Conservation (phyloP, 2,888 invertebrate species). For the Miltochrista miniata region DNA sequence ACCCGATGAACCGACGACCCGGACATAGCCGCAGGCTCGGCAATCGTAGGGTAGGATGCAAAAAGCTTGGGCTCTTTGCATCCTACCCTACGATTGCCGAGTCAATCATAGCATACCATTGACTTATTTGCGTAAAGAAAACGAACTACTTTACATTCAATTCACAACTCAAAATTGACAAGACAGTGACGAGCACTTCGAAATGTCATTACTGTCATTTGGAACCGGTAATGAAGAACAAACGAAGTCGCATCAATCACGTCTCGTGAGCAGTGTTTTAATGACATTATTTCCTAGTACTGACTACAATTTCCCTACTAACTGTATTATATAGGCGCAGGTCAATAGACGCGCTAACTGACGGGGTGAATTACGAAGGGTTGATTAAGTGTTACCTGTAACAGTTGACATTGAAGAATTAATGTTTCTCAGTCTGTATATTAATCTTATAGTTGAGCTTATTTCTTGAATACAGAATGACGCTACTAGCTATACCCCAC, state of each 20-base stretch:
- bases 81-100: too few species aligned
- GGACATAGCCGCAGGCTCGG: too few species aligned
- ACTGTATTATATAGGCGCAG: constrained; percentile 45
- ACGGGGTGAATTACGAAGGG: constrained; percentile 35
- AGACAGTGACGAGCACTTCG: not conserved
- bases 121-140: too few species aligned
- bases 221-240: constrained; percentile 46
- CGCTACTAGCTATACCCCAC: too few species aligned
- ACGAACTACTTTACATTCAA: not conserved
- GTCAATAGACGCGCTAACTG: constrained; percentile 23
- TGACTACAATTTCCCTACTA: constrained; percentile 43
- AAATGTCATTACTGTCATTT: constrained; percentile 37
- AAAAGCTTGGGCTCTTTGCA: too few species aligned
- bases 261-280: constrained; percentile 56
- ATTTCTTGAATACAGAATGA: too few species aligned
- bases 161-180: constrained; percentile 2
- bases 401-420: constrained; percentile 1
- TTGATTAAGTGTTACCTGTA: constrained; percentile 12
- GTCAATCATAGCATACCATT: too few species aligned
- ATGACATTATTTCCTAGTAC: constrained; percentile 76
- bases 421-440: not conserved
- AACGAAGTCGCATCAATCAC: constrained; percentile 68
- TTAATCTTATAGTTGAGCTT: not conserved
- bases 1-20: too few species aligned
- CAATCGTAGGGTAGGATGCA: too few species aligned